phyloP scores from a whole-genome alignment of 2,797 vertebrate species.

The Buphagus erythrorhynchus region DNA sequence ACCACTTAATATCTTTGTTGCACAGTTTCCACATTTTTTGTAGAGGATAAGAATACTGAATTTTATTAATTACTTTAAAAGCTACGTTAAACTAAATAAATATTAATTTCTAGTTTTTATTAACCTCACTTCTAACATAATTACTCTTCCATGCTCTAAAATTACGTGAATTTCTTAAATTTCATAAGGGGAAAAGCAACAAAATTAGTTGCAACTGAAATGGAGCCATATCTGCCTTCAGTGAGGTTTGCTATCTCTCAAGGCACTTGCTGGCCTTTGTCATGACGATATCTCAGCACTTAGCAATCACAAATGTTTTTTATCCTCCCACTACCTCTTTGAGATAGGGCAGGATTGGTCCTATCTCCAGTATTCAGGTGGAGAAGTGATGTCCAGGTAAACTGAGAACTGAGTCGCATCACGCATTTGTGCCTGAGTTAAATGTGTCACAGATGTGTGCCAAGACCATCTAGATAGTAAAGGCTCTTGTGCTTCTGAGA shows the following conservation, averaged over 20 bases:
- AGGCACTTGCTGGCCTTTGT: not conserved
- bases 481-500: not conserved
- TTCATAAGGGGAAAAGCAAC: not conserved
- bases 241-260: not conserved
- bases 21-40: not conserved
- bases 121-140: not conserved
- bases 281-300: not conserved
- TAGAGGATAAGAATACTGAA: not conserved
- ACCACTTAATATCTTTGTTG: not conserved
- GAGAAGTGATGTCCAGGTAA: constrained; percentile 18
- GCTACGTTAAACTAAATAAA: not conserved
- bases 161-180: not conserved
- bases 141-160: not conserved
- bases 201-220: not conserved
- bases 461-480: not conserved
- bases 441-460: not conserved
- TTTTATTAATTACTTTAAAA: not conserved
- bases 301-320: not conserved
- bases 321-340: not conserved
- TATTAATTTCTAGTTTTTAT: not conserved
- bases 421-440: not conserved
- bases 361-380: not conserved
- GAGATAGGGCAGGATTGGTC: not conserved
- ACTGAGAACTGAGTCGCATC: not conserved
- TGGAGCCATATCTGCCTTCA: not conserved